Evolutionary conservation across 2,888 invertebrate genomes (phyloP), one percentile per base, ranked within the genome.

Genomic region (Hypomecis atomaria): DNA sequence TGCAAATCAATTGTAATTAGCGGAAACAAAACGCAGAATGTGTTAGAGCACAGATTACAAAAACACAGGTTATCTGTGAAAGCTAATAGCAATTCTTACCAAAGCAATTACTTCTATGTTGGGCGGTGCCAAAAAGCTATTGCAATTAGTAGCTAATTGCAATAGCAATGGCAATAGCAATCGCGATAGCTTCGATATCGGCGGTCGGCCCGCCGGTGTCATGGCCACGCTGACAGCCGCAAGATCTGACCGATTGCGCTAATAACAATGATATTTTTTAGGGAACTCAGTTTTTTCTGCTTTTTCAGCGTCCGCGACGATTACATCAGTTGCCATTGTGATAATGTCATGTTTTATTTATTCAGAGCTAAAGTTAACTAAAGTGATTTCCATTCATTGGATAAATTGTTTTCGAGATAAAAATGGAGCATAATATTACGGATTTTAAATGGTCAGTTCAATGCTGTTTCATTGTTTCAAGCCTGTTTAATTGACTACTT

Each of bases 221-320:
- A 72, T 53, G 70, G 72, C 59, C 68, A 61, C 53, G 66, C 62
- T 48, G 48, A 45, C 61, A 56, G 53, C 42, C 56, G 45, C 65
- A 43, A 57, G 71, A 72, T 72, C 52, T 71, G 70, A 70, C 71
- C 70, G 71, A 72, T 72, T 69, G 64, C 55, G 48, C 49, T 38
- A 36, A 11, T 44, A 61, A 57, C 65, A 69, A 67, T 63, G 36
- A 43, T 9, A 10, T 7, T 66, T 66, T 66, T 62, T 59, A 60
- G 50, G 36, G 53, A 36, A 60, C 48, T 52, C 13, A 11, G n/a
- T 55, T 54, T 65, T 66, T 67, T 55, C 10, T 47, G 37, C 45
- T 54, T 65, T 66, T 67, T 55, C 10, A 50, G 37, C 45, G 53
- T 49, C 59, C 59, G 64, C 42, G 40, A 52, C 50, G 64, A 69